Base-by-base conservation (phyloP, 2,888 invertebrate species). In the Leptinotarsa haldemani region DNA sequence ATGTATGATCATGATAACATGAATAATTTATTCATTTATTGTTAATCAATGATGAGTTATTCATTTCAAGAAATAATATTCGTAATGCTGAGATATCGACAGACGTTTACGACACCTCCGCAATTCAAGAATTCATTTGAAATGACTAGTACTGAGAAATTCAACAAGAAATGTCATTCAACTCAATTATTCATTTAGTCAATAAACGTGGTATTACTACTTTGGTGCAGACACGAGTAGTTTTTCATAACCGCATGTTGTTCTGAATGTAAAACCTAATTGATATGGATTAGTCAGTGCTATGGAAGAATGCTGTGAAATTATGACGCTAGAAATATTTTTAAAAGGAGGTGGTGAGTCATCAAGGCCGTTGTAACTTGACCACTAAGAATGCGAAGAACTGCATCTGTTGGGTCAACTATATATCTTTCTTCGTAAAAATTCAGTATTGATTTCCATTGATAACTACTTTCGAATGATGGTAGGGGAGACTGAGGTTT, bases 221-320 rank as follows among this genome's bases (percentile, higher is more conserved):
- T 20, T 56, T 20, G 20, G 9, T 56, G 18, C 53, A 56, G 53
- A 56, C 18, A 61, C 61, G 16, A 61, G 15, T 15, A 25, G 25
- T 61, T 61, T 61, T 61, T 61, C n/a, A 61, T 61, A 61, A 30
- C 15, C 25, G 30, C 16, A 61, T 61, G 25, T 13, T 15, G 22
- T 61, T 61, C 30, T 25, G 15, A 61, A 30, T 56, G 67, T 52
- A 53, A 67, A 53, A 67, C 52, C 18, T 67, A 67, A 67, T 67
- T 67, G 67, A 67, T 53, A 56, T 20, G 67, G 56, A 67, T 67
- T 53, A 67, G 67, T 67, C 67, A 67, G 66, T 52, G 22, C 20
- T 22, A 30, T 47, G 25, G 22, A 20, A 66, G 66, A 66, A 66
- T 66, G 52, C 52, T 56, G 56, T 18, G 56, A 20, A 56, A 18